A percentile compares a stretch with the other conserved stretches of the same genome.
phyloP scores from a whole-genome alignment of 1,140 invertebrate species.

The Caenorhabditis inopinata region DNA sequence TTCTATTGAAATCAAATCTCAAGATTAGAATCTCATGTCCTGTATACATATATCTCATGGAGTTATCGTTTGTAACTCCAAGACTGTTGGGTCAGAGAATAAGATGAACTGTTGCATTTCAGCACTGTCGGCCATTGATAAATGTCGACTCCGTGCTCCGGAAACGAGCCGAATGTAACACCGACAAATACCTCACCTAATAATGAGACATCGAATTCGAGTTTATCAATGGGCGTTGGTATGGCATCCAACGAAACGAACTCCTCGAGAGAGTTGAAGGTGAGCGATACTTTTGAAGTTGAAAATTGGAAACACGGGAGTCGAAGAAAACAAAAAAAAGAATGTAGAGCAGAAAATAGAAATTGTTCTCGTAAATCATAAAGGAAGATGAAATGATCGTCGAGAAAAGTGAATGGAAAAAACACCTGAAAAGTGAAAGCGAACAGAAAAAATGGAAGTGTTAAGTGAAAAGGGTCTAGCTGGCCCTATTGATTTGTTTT shows the following conservation, averaged over 20 bases:
- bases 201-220: slow-evolving; percentile 21
- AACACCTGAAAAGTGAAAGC: background rate
- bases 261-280: slow-evolving; percentile 27
- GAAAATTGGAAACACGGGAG: background rate
- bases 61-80: background rate
- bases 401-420: background rate
- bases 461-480: background rate
- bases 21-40: background rate
- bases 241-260: slow-evolving; percentile 4
- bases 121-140: slow-evolving; percentile 28
- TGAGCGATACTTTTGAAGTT: background rate
- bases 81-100: background rate
- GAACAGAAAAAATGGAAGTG: background rate
- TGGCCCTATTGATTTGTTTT: slow-evolving; percentile 2
- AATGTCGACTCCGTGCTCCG: slow-evolving; percentile 28
- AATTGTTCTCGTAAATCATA: slow-evolving; percentile 7
- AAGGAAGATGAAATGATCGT: background rate
- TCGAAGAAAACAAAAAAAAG: background rate
- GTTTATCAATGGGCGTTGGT: slow-evolving; percentile 24
- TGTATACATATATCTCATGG: background rate
- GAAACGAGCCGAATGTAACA: slow-evolving; percentile 20
- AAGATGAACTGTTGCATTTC: background rate
- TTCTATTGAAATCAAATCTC: background rate
- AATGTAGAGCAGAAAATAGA: background rate
- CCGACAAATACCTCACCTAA: slow-evolving; percentile 20